These are phyloP conservation scores for Enteromius viviparus DNA, from an alignment of 2,797 vertebrate species.

Conservation along the genomic window DNA sequence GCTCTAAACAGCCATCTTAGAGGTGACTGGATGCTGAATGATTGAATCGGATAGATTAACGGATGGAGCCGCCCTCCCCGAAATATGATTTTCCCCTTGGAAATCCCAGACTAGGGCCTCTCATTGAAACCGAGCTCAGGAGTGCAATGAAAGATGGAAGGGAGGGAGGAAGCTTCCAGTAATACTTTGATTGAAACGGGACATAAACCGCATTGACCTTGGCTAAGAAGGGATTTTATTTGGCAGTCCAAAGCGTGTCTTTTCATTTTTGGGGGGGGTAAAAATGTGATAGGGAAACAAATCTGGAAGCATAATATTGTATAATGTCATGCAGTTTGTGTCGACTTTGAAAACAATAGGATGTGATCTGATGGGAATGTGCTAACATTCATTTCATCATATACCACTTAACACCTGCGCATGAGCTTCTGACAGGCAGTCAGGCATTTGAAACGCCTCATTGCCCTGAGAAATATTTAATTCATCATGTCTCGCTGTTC, in stretches of 20 bases:
- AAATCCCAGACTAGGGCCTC: conserved; percentile 23
- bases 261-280: background rate
- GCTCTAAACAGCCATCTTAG: conserved; percentile 17
- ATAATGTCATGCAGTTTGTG: conserved; percentile 30
- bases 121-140: conserved; percentile 26
- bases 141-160: background rate
- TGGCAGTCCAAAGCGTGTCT: conserved; percentile 21
- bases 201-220: conserved; percentile 22
- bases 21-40: conserved; percentile 27
- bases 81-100: conserved; percentile 40
- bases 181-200: conserved; percentile 34
- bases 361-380: conserved; percentile 30
- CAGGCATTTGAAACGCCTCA: background rate
- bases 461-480: conserved; percentile 24
- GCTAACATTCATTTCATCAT: conserved; percentile 11
- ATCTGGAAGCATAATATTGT: conserved; percentile 31
- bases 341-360: conserved; percentile 14
- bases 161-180: conserved; percentile 30
- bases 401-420: conserved; percentile 32
- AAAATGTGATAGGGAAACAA: conserved; percentile 27
- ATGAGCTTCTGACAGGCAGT: conserved; percentile 34
- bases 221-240: conserved; percentile 36
- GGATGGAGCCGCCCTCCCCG: background rate
- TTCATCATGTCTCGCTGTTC: conserved; percentile 7
- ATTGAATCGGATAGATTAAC: conserved; percentile 29